These are phyloP conservation scores for Telenomus remus DNA, from an alignment of 1,140 invertebrate species.

Conservation along the genomic window DNA sequence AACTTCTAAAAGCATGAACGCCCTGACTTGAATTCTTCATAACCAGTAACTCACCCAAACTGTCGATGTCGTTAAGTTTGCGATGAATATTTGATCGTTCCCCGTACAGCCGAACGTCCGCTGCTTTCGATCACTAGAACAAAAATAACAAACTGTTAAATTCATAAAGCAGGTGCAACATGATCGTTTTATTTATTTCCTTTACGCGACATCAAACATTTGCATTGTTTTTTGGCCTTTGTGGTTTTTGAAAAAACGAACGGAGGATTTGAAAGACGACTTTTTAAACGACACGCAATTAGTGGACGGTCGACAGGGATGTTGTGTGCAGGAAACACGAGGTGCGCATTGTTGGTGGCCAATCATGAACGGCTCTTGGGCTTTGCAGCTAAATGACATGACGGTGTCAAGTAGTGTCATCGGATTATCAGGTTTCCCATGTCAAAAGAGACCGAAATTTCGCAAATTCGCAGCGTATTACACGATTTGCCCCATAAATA, in stretches of 20 bases:
- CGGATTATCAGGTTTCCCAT: conserved; percentile 65
- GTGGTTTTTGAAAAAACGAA: conserved; percentile 47
- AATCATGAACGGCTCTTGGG: conserved; percentile 54
- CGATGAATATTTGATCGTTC: conserved; percentile 19
- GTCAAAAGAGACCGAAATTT: conserved; percentile 65
- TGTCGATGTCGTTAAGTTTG: conserved; percentile 36
- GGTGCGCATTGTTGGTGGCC: conserved; percentile 45
- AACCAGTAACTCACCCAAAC: conserved; percentile 35
- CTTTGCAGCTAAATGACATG: conserved; percentile 57
- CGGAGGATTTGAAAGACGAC: too few relatives aligned
- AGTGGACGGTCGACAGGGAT: too few relatives aligned
- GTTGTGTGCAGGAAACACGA: conserved; percentile 46
- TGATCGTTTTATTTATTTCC: too few relatives aligned
- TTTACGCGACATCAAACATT: not conserved
- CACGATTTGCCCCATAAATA: conserved; percentile 21
- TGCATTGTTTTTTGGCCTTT: conserved; percentile 18
- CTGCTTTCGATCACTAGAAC: not conserved
- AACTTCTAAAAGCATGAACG: conserved; percentile 54
- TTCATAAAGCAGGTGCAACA: too few relatives aligned
- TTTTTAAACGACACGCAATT: too few relatives aligned
- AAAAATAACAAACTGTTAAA: too few relatives aligned
- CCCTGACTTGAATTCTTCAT: conserved; percentile 55
- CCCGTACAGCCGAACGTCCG: not conserved
- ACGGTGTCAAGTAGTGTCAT: conserved; percentile 66
- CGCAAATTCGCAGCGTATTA: conserved; percentile 23